phyloP scores from a whole-genome alignment of 2,797 vertebrate genomes.

The Coilia nasus region DNA sequence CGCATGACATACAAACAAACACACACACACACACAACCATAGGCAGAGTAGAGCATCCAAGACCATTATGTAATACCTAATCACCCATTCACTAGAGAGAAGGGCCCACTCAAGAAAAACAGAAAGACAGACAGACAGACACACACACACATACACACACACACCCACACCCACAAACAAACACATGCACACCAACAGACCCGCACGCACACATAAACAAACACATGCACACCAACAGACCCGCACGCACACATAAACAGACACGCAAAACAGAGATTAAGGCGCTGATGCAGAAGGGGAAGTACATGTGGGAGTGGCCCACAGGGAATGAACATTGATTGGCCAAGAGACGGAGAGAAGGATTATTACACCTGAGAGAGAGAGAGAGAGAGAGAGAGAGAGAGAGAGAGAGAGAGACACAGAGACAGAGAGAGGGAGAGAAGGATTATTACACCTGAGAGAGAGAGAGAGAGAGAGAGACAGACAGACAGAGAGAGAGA shows the following conservation, averaged over 20 bases:
- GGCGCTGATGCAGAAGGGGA: background rate
- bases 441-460: background rate
- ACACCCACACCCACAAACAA: no score
- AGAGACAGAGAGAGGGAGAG: no score
- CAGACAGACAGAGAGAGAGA: background rate
- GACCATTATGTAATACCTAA: background rate
- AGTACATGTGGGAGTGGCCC: background rate
- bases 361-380: no score
- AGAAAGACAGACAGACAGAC: no score
- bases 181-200: background rate
- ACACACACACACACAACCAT: background rate
- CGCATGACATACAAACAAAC: background rate
- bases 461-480: background rate
- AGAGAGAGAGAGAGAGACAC: no score
- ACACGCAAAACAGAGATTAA: background rate
- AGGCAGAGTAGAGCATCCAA: background rate
- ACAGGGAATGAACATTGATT: background rate
- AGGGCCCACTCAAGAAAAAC: no score
- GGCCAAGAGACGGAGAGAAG: background rate
- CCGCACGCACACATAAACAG: no score
- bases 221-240: no score
- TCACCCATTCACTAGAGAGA: background rate
- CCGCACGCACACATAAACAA: no score
- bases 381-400: no score
- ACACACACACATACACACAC: no score